phyloP scores from a whole-genome alignment of 2,113 vertebrate genomes.

The Axis porcinus region DNA sequence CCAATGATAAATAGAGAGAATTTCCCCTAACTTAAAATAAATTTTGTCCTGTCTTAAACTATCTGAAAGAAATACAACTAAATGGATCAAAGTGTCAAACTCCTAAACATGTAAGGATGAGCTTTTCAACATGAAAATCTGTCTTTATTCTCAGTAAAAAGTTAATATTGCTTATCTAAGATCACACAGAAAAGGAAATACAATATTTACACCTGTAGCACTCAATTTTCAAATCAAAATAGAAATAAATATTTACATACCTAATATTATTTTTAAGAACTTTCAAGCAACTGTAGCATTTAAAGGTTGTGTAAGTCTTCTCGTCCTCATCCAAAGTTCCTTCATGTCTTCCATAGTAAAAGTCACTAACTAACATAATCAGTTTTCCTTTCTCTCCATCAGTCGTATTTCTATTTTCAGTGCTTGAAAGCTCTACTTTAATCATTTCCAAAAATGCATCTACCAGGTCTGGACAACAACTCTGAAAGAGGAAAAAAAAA shows the following conservation, averaged over 20 bases:
- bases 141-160: not conserved
- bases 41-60: not conserved
- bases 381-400: slow-evolving; percentile 87
- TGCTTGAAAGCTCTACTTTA: slow-evolving; percentile 59
- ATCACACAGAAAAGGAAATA: not conserved
- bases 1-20: not conserved
- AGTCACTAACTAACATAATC: slow-evolving; percentile 96
- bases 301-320: slow-evolving; percentile 91
- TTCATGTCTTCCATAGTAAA: slow-evolving; percentile 94
- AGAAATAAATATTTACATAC: slow-evolving; percentile 78
- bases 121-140: not conserved
- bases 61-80: slow-evolving; percentile 12
- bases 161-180: not conserved
- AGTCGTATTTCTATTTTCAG: slow-evolving; percentile 47
- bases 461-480: slow-evolving; percentile 83
- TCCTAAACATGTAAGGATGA: slow-evolving; percentile 26
- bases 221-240: slow-evolving; percentile 30
- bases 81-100: not conserved
- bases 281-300: slow-evolving; percentile 96
- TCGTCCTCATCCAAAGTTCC: slow-evolving; percentile 82
- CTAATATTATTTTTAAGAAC: slow-evolving; percentile 98
- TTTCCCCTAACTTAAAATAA: not conserved
- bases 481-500: slow-evolving; percentile 77
- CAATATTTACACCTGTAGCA: not conserved
- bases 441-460: slow-evolving; percentile 67